Conservation (phyloP, 2,888 invertebrate genomes). For the Nomada fucata region DNA sequence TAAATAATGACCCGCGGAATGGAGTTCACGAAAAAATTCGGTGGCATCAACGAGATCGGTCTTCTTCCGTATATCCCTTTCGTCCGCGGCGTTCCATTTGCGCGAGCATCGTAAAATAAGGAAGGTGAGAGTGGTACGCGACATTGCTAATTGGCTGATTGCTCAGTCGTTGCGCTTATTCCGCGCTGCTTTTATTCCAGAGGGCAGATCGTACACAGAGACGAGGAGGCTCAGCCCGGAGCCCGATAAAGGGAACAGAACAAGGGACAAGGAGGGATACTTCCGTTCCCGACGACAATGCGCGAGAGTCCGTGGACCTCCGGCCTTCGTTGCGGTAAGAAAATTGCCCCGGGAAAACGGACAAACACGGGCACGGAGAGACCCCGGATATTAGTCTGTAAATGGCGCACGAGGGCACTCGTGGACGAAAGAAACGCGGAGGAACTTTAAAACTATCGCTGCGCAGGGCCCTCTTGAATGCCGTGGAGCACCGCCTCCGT, state of each 20-base stretch:
- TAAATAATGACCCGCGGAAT: too few relatives aligned
- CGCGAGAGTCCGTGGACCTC: background rate
- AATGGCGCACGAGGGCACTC: conserved; percentile 17
- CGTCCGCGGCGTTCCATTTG: too few relatives aligned
- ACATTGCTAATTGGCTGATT: conserved; percentile 73
- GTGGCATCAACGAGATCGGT: too few relatives aligned
- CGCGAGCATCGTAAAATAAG: too few relatives aligned
- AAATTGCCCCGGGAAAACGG: conserved; percentile 15
- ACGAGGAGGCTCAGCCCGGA: background rate
- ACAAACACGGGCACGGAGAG: background rate
- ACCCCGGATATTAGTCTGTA: conserved; percentile 20
- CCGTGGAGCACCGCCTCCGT: background rate
- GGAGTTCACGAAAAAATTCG: too few relatives aligned
- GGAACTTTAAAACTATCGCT: conserved; percentile 1
- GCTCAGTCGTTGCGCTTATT: conserved; percentile 51
- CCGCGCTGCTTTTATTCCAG: conserved; percentile 57
- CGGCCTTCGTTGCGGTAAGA: conserved; percentile 19
- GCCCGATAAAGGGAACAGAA: conserved; percentile 35
- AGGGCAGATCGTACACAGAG: conserved; percentile 62
- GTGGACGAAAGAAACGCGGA: conserved; percentile 7
- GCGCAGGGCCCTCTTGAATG: conserved; percentile 2
- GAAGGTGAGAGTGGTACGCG: too few relatives aligned
- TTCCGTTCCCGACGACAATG: background rate
- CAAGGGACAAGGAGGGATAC: conserved; percentile 11
- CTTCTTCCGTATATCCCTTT: too few relatives aligned